phyloP scores from a whole-genome alignment of 2,888 invertebrate genomes.

The Steromphala cineraria region DNA sequence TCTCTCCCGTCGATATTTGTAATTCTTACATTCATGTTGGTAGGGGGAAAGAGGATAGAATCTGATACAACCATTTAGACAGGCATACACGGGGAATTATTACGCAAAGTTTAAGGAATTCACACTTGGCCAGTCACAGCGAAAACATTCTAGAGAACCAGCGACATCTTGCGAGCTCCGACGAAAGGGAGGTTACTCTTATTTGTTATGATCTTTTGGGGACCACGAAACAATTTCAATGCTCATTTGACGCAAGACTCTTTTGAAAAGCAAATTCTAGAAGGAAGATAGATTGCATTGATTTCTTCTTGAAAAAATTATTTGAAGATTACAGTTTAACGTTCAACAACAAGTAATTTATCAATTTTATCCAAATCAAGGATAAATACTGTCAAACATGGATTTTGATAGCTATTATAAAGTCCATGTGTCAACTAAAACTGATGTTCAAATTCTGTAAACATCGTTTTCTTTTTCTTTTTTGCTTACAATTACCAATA shows the following conservation, averaged over 20 bases:
- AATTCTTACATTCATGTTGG: slow-evolving; percentile 71
- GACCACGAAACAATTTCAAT: neutral
- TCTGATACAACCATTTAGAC: slow-evolving; percentile 75
- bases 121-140: neutral
- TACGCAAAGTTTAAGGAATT: neutral
- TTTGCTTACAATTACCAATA: no score
- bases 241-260: no score
- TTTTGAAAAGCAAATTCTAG: neutral
- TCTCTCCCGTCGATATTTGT: slow-evolving; percentile 72
- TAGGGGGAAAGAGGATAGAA: slow-evolving; percentile 66
- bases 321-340: no score
- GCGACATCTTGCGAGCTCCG: neutral
- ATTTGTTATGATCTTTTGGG: neutral
- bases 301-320: no score
- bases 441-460: no score
- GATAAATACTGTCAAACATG: no score
- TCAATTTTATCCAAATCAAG: no score
- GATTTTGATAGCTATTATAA: no score
- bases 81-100: neutral
- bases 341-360: no score
- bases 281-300: no score
- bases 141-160: neutral
- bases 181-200: neutral
- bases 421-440: no score
- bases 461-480: no score